Percentiles rank a stretch among this genome's conserved stretches.
Evolutionary conservation across 23 tunicate species (phyloP).

Genomic region (Oikopleura dioica): DNA sequence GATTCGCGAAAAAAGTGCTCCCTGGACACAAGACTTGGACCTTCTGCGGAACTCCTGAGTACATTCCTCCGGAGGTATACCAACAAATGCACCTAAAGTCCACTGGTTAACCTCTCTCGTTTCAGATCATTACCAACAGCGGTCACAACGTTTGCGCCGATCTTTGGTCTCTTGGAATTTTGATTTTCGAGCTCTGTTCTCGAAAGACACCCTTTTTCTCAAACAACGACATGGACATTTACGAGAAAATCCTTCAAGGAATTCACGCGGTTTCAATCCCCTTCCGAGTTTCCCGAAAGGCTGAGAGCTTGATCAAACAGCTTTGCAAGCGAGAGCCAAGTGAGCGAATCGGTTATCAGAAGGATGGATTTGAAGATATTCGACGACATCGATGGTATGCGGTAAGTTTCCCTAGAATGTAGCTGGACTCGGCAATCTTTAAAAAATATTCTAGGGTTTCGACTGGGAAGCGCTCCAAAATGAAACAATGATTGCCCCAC

Average conservation of each 20-base stretch:
- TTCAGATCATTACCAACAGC: not conserved
- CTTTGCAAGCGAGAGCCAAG: not conserved
- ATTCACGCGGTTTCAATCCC: not conserved
- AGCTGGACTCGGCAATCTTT: too few species aligned
- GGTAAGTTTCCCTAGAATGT: too few species aligned
- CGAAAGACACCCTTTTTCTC: slow-evolving; percentile 67
- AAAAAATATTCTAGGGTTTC: slow-evolving; percentile 19
- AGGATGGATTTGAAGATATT: not conserved
- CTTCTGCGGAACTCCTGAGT: slow-evolving; percentile 92
- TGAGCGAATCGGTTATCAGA: not conserved
- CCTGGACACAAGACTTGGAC: slow-evolving; percentile 60
- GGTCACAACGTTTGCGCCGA: slow-evolving; percentile 85
- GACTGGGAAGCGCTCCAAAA: slow-evolving; percentile 11
- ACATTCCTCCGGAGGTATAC: slow-evolving; percentile 68
- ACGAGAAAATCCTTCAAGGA: slow-evolving; percentile 7
- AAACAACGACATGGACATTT: slow-evolving; percentile 37
- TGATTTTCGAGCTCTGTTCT: slow-evolving; percentile 58
- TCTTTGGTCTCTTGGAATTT: slow-evolving; percentile 73
- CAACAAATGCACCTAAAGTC: too few species aligned
- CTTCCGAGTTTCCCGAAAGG: not conserved
- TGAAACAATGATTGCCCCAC: not conserved
- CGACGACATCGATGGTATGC: not conserved
- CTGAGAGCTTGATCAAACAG: not conserved
- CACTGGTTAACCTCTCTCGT: too few species aligned
- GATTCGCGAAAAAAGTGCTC: slow-evolving; percentile 51